Percentiles rank a stretch among this genome's conserved stretches.
Conservation (phyloP, 2,888 invertebrate species). For the Herminia tarsipennalis region DNA sequence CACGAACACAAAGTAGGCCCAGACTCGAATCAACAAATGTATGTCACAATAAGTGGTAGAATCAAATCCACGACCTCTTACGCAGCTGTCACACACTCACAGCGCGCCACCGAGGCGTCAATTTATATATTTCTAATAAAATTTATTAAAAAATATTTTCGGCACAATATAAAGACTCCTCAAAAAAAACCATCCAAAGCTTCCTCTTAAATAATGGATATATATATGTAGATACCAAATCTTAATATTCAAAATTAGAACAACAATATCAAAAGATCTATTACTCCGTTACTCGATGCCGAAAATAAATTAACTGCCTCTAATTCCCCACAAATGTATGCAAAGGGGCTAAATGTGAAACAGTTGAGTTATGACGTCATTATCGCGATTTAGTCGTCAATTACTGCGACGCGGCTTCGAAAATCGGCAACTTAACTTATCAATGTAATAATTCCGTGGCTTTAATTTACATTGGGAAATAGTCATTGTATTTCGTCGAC, state of each 20-base stretch:
- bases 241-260: not conserved
- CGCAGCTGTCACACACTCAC: too few relatives aligned
- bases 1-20: too few relatives aligned
- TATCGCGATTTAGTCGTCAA: constrained; percentile 70
- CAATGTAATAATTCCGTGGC: constrained; percentile 48
- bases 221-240: too few relatives aligned
- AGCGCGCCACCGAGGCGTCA: too few relatives aligned
- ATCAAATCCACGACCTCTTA: too few relatives aligned
- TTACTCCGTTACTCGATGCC: constrained; percentile 20
- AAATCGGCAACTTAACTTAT: constrained; percentile 56
- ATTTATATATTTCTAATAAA: too few relatives aligned
- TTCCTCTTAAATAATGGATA: too few relatives aligned
- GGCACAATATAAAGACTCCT: too few relatives aligned
- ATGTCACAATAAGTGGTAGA: too few relatives aligned
- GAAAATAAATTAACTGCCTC: constrained; percentile 32
- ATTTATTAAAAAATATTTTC: too few relatives aligned
- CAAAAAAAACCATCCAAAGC: too few relatives aligned
- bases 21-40: too few relatives aligned
- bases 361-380: constrained; percentile 67
- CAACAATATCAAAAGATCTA: constrained; percentile 13
- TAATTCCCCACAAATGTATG: constrained; percentile 49
- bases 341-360: constrained; percentile 53
- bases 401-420: constrained; percentile 50
- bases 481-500: constrained; percentile 32
- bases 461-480: constrained; percentile 26